Evolutionary conservation across 2,888 invertebrate species (phyloP).

Genomic region (Acanthoscelides obtectus): DNA sequence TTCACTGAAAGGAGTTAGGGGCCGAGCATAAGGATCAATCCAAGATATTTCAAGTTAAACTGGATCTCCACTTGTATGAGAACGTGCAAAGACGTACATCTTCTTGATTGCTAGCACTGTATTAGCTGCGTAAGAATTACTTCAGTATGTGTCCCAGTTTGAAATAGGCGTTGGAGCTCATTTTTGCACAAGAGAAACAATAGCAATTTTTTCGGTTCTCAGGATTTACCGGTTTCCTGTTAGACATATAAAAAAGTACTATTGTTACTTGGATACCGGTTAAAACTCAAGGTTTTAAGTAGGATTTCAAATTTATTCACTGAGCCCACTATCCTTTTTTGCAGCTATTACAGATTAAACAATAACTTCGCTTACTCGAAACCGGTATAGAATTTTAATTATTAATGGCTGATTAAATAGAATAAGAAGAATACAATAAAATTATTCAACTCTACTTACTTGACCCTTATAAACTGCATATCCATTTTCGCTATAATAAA

Average conservation of each 20-base stretch:
- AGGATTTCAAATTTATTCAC: constrained; percentile 1
- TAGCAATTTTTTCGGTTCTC: not conserved
- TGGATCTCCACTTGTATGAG: too few relatives aligned
- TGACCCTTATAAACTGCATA: too few relatives aligned
- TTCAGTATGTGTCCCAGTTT: not conserved
- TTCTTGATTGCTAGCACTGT: too few relatives aligned
- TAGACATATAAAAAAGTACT: not conserved
- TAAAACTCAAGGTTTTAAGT: constrained; percentile 2
- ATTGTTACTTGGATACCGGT: not conserved
- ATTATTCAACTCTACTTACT: too few relatives aligned
- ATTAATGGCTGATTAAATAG: too few relatives aligned
- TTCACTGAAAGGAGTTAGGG: too few relatives aligned
- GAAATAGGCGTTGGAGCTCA: not conserved
- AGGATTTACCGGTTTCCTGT: not conserved
- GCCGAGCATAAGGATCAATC: too few relatives aligned
- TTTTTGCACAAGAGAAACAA: not conserved
- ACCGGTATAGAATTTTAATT: not conserved
- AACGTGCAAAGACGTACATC: too few relatives aligned
- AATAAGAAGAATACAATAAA: too few relatives aligned
- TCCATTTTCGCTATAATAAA: too few relatives aligned
- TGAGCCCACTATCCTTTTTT: not conserved
- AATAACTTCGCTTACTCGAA: constrained; percentile 3
- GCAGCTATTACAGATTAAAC: constrained; percentile 1
- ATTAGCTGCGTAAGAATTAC: not conserved
- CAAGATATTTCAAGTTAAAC: too few relatives aligned